Conservation (phyloP, 64 coral and sea anemone species). For the Trachythela sp. region DNA sequence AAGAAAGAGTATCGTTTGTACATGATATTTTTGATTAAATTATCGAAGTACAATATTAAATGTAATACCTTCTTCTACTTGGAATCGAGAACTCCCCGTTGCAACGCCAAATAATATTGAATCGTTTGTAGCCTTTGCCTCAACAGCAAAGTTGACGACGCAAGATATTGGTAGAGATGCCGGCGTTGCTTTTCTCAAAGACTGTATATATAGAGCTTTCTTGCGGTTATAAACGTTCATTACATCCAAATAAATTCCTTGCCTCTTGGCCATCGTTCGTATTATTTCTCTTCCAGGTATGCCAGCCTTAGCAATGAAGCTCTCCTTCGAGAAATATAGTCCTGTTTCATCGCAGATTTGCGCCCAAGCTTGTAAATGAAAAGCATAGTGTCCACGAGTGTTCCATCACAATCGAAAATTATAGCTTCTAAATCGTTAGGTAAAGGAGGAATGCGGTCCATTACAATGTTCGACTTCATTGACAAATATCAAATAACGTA, state of each 20-base stretch:
- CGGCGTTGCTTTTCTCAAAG: constrained; percentile 14
- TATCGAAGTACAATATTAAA: neutral
- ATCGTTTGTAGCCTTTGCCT: constrained; percentile 54
- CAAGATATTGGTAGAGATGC: constrained; percentile 57
- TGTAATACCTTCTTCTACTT: constrained; percentile 78
- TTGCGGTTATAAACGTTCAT: constrained; percentile 84
- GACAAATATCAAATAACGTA: neutral
- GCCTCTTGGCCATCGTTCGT: constrained; percentile 56
- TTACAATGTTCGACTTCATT: neutral
- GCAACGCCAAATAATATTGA: constrained; percentile 67
- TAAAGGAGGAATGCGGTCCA: constrained; percentile 15
- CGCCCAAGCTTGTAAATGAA: constrained; percentile 90
- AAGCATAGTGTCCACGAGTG: constrained; percentile 81
- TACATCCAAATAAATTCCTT: constrained; percentile 69
- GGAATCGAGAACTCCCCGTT: constrained; percentile 73
- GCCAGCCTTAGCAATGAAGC: constrained; percentile 80
- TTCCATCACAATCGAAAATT: constrained; percentile 93
- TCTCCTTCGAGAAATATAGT: constrained; percentile 62
- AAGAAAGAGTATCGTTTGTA: neutral
- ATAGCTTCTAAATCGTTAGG: constrained; percentile 63
- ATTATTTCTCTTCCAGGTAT: constrained; percentile 93
- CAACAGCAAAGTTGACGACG: constrained; percentile 64
- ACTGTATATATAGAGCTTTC: constrained; percentile 66
- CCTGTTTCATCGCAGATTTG: constrained; percentile 90
- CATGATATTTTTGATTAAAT: neutral